These are phyloP conservation scores for Drosophila cyrtoloma DNA, from an alignment of 2,888 invertebrate genomes.

Conservation along the genomic window DNA sequence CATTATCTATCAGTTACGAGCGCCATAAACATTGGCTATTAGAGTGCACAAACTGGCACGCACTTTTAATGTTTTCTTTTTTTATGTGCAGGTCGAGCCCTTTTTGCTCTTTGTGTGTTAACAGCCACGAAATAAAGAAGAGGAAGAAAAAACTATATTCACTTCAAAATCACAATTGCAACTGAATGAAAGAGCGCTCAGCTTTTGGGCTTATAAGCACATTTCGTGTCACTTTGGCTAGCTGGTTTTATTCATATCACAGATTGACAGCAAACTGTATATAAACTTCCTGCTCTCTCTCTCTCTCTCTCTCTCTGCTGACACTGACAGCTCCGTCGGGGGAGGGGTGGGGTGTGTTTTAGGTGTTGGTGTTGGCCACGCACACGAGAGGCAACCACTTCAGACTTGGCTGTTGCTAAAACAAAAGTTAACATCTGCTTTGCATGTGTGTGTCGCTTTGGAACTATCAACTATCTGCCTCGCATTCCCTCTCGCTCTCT, in stretches of 20 bases:
- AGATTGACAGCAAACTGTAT: conserved; percentile 73
- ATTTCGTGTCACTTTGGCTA: conserved; percentile 76
- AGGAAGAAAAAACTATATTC: conserved; percentile 52
- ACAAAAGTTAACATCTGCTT: conserved; percentile 75
- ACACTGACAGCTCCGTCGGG: conserved; percentile 53
- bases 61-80: conserved; percentile 32
- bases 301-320: background rate
- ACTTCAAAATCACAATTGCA: conserved; percentile 74
- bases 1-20: background rate
- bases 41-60: conserved; percentile 35
- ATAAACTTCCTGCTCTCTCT: conserved; percentile 54
- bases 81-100: conserved; percentile 13
- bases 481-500: background rate
- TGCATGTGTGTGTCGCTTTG: conserved; percentile 7
- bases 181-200: conserved; percentile 65
- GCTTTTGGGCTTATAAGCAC: conserved; percentile 74
- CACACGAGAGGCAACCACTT: conserved; percentile 68
- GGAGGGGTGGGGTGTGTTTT: conserved; percentile 3
- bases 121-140: conserved; percentile 16
- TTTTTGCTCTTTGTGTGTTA: conserved; percentile 9
- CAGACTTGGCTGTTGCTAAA: conserved; percentile 78
- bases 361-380: conserved; percentile 67
- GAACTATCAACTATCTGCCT: conserved; percentile 5
- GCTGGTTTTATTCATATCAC: conserved; percentile 55
- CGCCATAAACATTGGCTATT: background rate